Conservation (phyloP, 2,888 invertebrate species). For the Panopea generosa region DNA sequence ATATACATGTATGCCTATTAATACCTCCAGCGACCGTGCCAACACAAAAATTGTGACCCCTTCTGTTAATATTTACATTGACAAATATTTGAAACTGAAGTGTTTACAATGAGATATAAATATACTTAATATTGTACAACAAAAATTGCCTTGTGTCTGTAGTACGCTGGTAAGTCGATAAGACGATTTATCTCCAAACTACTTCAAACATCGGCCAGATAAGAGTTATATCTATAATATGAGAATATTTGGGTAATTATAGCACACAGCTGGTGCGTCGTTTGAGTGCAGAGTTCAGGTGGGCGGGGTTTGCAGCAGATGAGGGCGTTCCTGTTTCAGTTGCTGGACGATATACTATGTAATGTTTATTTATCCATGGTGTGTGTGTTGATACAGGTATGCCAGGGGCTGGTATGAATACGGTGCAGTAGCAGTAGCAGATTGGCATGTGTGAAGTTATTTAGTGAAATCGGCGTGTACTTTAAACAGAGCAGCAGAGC, state of each 20-base stretch:
- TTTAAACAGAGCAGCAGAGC: too few relatives aligned
- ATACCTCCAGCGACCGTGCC: conserved; percentile 1
- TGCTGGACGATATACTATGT: too few relatives aligned
- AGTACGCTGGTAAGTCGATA: conserved; percentile 10
- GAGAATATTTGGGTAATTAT: conserved; percentile 10
- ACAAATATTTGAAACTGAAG: conserved; percentile 48
- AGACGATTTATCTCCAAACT: conserved; percentile 11
- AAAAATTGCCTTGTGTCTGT: not conserved
- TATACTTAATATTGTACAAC: conserved; percentile 13
- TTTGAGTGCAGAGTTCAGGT: not conserved
- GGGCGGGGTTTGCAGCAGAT: too few relatives aligned
- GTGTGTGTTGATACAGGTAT: too few relatives aligned
- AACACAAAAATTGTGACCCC: conserved; percentile 16
- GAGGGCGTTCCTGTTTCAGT: too few relatives aligned
- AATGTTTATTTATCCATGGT: too few relatives aligned
- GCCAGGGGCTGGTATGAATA: too few relatives aligned
- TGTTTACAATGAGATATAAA: conserved; percentile 45
- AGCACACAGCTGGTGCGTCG: not conserved
- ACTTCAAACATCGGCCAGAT: conserved; percentile 7
- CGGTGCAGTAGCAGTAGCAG: too few relatives aligned
- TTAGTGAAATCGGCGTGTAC: too few relatives aligned
- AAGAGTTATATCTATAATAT: conserved; percentile 3
- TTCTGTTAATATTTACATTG: conserved; percentile 50
- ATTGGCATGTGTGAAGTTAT: too few relatives aligned
- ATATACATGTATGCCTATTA: too few relatives aligned